phyloP scores from a whole-genome alignment of 2,113 vertebrate genomes.

The Lepidothrix coronata region DNA sequence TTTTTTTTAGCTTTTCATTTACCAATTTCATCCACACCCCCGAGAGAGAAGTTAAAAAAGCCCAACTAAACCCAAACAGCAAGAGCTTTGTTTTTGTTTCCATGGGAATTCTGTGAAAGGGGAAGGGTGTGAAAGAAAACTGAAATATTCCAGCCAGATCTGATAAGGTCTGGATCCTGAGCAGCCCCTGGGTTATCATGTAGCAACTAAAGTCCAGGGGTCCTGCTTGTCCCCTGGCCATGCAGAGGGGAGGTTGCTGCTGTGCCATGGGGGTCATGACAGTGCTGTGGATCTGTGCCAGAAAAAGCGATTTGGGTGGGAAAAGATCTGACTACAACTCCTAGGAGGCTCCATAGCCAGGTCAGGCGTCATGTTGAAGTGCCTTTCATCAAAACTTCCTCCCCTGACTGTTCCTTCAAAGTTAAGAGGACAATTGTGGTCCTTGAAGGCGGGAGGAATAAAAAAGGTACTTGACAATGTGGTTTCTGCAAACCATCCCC shows the following conservation, averaged over 20 bases:
- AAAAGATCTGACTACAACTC: slow-evolving; percentile 1
- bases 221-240: fast-evolving
- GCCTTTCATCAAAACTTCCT: background rate
- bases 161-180: background rate
- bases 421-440: background rate
- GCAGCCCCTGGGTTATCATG: background rate
- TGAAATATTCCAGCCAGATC: background rate
- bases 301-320: background rate
- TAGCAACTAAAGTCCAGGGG: background rate
- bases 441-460: background rate
- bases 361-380: background rate
- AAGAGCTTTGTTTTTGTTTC: slow-evolving; percentile 46
- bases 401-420: background rate
- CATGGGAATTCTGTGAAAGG: slow-evolving; percentile 39
- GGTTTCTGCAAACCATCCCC: background rate
- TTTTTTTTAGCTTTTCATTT: background rate
- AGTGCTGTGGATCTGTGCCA: background rate
- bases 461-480: background rate
- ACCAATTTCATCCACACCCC: background rate
- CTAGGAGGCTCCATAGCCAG: background rate
- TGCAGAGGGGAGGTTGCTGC: background rate
- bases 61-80: slow-evolving; percentile 12
- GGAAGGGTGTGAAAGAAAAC: background rate
- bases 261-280: background rate
- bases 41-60: background rate